Percentiles rank a stretch among this genome's conserved stretches.
Conservation (phyloP, 2,888 invertebrate species). For the Diploptera punctata region DNA sequence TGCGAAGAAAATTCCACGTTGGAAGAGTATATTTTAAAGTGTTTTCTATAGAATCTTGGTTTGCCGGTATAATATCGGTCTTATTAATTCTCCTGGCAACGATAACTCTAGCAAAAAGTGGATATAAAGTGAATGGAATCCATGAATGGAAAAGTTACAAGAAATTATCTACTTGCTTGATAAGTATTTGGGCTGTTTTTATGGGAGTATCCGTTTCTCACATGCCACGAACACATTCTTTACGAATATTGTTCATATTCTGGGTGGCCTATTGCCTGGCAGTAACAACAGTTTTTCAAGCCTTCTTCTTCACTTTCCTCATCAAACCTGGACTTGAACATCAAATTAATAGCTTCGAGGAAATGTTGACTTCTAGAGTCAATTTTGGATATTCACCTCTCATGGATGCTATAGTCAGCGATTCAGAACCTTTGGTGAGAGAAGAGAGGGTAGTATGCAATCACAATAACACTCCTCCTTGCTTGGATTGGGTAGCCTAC, state of each 20-base stretch:
- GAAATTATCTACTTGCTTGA: neutral
- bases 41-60: neutral
- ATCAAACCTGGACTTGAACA: slow-evolving; percentile 5
- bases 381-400: neutral
- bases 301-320: neutral
- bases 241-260: slow-evolving; percentile 2
- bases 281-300: slow-evolving; percentile 4
- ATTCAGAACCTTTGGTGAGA: neutral
- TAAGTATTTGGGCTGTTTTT: neutral
- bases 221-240: neutral
- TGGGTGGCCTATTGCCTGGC: slow-evolving; percentile 4
- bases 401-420: neutral
- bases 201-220: neutral
- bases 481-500: slow-evolving; percentile 13
- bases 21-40: slow-evolving; percentile 1
- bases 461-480: slow-evolving; percentile 4
- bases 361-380: neutral
- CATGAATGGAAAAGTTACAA: neutral
- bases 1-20: neutral
- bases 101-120: neutral
- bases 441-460: neutral
- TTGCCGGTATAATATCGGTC: neutral
- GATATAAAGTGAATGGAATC: neutral
- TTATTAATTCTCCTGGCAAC: neutral
- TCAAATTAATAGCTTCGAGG: slow-evolving; percentile 7